Base-by-base conservation (phyloP, 1,140 invertebrate species). In the Drosophila melanica region DNA sequence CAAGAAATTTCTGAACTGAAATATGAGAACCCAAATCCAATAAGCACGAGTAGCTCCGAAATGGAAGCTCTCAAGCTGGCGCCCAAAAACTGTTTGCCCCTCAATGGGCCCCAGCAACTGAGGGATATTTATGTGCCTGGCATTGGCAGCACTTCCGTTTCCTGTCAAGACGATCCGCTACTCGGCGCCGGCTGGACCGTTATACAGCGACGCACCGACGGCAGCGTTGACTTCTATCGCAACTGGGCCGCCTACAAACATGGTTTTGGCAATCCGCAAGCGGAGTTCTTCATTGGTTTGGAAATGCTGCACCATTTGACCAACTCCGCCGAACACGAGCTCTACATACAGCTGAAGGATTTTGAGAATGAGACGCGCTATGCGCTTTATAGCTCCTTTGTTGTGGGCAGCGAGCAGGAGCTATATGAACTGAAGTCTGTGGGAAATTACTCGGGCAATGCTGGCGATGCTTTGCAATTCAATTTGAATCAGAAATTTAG, bases 221-320 rank as follows among this genome's bases (percentile, higher is more conserved):
- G 54, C 18, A 42, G 18, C n/a, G 54, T 57, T 23, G 20, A 57
- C 5, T 57, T 57, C 12, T 57, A 57, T 57, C 54, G 54, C 20
- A 57, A 23, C 6, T 57, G 54, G 54, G 14, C 9, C 18, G 37
- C 41, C 3, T 57, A 57, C 27, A 12, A 11, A 3, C 4, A 0
- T 0, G 54, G 54, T 7, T 57, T 57, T 35, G 54, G 54, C 0
- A 1, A 57, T 41, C 4, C 12, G 12, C 20, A 42, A 9, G 20
- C 18, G 2, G 54, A 57, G 5, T 57, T 57, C 20, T 57, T 57
- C n/a, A 23, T 57, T 9, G 54, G 54, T n/a, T 18, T 57, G 0
- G 20, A 42, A 2, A 42, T 1, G 7, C 37, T 57, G 54, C 54
- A 57, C 35, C 8, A 41, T 14, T n/a, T 57, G 4, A 57, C 54